A percentile compares a stretch with the other conserved stretches of the same genome.
Conservation (phyloP, 1,140 invertebrate species). For the Drosophila triauraria region DNA sequence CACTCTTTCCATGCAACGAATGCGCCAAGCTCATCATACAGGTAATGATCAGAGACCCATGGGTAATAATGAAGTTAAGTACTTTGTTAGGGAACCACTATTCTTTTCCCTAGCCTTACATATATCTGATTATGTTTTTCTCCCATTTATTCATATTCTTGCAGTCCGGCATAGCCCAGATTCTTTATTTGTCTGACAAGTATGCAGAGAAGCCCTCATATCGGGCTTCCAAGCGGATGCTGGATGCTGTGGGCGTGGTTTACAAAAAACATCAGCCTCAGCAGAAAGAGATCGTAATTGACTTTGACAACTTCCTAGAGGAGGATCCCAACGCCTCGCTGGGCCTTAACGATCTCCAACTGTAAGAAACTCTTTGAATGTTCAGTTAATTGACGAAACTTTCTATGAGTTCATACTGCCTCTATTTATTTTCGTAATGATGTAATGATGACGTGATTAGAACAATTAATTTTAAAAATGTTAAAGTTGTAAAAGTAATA, state of each 20-base stretch:
- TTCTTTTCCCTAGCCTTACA: background rate
- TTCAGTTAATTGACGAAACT: background rate
- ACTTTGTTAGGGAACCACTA: too few species aligned
- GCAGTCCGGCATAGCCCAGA: constrained; percentile 92
- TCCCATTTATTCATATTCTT: background rate
- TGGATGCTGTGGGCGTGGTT: constrained; percentile 90
- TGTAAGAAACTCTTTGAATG: background rate
- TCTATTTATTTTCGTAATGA: too few species aligned
- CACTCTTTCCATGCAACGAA: constrained; percentile 97
- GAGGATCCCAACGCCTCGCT: constrained; percentile 25
- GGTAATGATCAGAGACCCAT: background rate
- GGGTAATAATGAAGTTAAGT: background rate
- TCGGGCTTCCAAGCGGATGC: constrained; percentile 92
- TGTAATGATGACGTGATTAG: too few species aligned
- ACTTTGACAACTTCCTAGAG: constrained; percentile 48
- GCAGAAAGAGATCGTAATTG: constrained; percentile 54
- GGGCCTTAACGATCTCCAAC: constrained; percentile 9
- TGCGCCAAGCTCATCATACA: constrained; percentile 98
- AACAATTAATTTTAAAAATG: too few species aligned
- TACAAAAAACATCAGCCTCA: constrained; percentile 84
- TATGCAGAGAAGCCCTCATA: constrained; percentile 89
- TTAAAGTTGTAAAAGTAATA: too few species aligned
- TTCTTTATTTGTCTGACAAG: constrained; percentile 94
- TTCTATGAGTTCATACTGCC: background rate
- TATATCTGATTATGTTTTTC: too few species aligned